Conservation (phyloP, 2,888 invertebrate genomes). For the Microctonus hyperodae region DNA sequence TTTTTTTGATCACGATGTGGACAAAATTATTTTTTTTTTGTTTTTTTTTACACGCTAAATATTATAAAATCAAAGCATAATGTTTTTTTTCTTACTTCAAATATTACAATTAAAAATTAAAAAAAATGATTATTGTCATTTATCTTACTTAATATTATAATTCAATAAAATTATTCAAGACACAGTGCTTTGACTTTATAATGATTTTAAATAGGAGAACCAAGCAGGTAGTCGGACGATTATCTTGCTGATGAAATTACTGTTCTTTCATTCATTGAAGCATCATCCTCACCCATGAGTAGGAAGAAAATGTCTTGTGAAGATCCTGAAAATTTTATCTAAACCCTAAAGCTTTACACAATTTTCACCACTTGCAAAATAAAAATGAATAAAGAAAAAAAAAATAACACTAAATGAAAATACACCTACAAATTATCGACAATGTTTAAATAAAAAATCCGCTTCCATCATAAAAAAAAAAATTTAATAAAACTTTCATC, state of each 20-base stretch:
- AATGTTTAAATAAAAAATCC: no score
- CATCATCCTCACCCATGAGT: slow-evolving; percentile 5
- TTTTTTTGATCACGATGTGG: slow-evolving; percentile 42
- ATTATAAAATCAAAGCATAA: slow-evolving; percentile 23
- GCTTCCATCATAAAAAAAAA: no score
- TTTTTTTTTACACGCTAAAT: slow-evolving; percentile 23
- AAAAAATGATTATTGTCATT: no score
- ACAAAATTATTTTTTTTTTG: slow-evolving; percentile 28
- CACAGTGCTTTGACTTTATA: background rate
- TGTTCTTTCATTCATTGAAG: background rate
- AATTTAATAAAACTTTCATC: no score
- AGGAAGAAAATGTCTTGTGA: background rate
- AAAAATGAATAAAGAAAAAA: no score
- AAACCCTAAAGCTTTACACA: background rate
- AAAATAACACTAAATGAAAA: no score
- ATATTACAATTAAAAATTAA: no score
- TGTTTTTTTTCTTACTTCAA: no score
- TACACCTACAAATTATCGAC: no score
- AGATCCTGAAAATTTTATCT: slow-evolving; percentile 1
- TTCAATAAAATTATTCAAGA: background rate
- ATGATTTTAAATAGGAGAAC: background rate
- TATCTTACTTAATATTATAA: no score
- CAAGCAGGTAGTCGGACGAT: background rate
- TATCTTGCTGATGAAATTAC: slow-evolving; percentile 6
- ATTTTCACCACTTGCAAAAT: background rate